Evolutionary conservation across 2,113 vertebrate species (phyloP).

Genomic region (Colinus virginianus): DNA sequence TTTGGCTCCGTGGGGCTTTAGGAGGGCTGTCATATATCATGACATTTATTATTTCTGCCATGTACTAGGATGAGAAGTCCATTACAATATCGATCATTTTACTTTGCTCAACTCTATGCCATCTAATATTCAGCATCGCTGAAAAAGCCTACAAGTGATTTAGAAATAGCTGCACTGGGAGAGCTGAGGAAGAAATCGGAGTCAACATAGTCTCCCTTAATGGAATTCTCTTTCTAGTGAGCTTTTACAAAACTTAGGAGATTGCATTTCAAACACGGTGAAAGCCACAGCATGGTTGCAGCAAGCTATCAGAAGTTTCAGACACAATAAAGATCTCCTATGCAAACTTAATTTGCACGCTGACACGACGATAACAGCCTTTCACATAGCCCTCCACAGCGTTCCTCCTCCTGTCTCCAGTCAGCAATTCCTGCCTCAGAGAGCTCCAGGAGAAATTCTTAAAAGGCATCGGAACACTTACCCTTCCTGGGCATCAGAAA

Average conservation of each 20-base stretch:
- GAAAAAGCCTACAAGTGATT: slow-evolving; percentile 32
- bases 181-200: neutral
- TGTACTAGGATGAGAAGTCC: slow-evolving; percentile 25
- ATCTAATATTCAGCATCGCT: neutral
- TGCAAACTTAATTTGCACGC: neutral
- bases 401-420: neutral
- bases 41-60: slow-evolving; percentile 55
- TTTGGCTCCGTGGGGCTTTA: slow-evolving; percentile 49
- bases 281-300: neutral
- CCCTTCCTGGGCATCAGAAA: neutral
- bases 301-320: neutral
- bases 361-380: neutral
- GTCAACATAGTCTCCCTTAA: slow-evolving; percentile 30
- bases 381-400: rapidly evolving
- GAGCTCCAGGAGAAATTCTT: neutral
- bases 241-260: slow-evolving; percentile 31
- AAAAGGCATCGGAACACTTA: neutral
- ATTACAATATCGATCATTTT: slow-evolving; percentile 58
- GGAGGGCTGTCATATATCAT: slow-evolving; percentile 47
- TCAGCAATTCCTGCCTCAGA: neutral
- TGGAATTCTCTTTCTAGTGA: slow-evolving; percentile 29
- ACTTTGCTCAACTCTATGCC: neutral
- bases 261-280: neutral
- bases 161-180: slow-evolving; percentile 11
- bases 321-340: slow-evolving; percentile 26